These are phyloP conservation scores for Leptinotarsa haldemani DNA, from an alignment of 2,888 invertebrate genomes.

Conservation along the genomic window DNA sequence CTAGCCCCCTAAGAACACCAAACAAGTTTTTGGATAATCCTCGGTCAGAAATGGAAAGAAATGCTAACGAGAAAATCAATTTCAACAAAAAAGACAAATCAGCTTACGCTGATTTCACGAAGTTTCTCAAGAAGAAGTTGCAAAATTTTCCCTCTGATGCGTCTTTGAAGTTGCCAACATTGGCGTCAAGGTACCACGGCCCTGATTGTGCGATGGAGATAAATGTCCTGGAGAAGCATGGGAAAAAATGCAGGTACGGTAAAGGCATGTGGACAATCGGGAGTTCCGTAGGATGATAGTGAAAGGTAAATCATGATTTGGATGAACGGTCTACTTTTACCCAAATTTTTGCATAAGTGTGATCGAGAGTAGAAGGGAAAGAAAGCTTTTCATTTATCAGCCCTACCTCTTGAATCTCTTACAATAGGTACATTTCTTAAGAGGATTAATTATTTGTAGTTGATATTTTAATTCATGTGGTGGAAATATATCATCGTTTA, in stretches of 20 bases:
- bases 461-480: no score
- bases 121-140: background rate
- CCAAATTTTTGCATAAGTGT: background rate
- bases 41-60: background rate
- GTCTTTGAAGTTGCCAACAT: conserved; percentile 29
- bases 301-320: conserved; percentile 14
- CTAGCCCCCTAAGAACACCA: background rate
- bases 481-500: no score
- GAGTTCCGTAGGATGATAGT: conserved; percentile 13
- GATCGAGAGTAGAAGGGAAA: background rate
- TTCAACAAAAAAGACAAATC: background rate
- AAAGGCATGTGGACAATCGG: conserved; percentile 6
- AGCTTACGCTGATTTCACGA: background rate
- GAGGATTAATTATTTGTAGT: no score
- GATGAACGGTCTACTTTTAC: background rate
- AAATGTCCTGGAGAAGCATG: conserved; percentile 53
- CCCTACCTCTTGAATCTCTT: no score
- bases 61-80: background rate
- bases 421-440: no score
- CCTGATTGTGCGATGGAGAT: conserved; percentile 52
- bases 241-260: conserved; percentile 42
- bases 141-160: conserved; percentile 21
- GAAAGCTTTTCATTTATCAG: no score
- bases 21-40: background rate
- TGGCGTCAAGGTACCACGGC: conserved; percentile 48